phyloP scores from a whole-genome alignment of 2,113 vertebrate genomes.

The Hippocampus guttulatus region DNA sequence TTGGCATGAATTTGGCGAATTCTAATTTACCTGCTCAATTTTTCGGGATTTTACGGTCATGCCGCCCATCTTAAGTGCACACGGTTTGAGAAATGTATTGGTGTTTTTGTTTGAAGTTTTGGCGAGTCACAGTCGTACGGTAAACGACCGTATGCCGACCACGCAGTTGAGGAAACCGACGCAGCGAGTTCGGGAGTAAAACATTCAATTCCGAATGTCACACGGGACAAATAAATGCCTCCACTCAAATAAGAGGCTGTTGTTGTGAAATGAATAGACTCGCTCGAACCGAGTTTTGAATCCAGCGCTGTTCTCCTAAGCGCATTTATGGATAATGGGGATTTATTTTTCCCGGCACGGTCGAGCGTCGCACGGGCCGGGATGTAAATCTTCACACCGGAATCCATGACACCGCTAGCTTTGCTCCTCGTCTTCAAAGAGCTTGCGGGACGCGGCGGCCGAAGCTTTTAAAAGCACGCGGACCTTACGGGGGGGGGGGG shows the following conservation, averaged over 20 bases:
- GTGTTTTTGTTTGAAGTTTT: background rate
- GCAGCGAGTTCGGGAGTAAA: background rate
- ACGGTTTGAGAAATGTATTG: too few relatives aligned
- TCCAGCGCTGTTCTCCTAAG: constrained; percentile 26
- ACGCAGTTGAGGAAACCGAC: background rate
- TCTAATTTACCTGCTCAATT: too few relatives aligned
- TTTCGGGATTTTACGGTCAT: too few relatives aligned
- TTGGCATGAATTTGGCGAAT: too few relatives aligned
- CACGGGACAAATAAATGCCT: background rate
- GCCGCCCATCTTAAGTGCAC: too few relatives aligned
- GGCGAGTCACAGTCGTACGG: background rate
- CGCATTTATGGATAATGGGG: constrained; percentile 35
- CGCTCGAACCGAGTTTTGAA: background rate
- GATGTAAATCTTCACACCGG: constrained; percentile 49
- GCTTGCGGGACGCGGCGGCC: constrained; percentile 12
- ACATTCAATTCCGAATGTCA: background rate
- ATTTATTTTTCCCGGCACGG: constrained; percentile 27
- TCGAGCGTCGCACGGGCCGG: constrained; percentile 39
- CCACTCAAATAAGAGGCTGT: background rate
- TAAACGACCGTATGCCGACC: background rate
- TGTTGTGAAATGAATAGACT: background rate
- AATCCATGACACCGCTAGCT: constrained; percentile 52
- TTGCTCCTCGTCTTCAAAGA: constrained; percentile 56
- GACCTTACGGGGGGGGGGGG: background rate
- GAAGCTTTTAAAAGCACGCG: background rate